Conservation (phyloP, 2,888 invertebrate species). For the Metallyticus violacea region DNA sequence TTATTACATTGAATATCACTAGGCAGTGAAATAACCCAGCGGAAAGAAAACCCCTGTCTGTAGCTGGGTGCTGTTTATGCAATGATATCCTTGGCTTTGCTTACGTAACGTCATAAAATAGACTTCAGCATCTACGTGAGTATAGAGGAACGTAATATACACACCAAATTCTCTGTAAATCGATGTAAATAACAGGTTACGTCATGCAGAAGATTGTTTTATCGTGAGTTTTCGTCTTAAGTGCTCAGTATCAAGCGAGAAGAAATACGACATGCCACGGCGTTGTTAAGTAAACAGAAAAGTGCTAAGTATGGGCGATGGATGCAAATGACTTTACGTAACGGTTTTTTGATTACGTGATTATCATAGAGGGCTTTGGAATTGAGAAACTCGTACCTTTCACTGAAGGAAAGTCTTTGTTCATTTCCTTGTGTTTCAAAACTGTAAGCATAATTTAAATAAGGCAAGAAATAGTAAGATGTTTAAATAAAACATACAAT, state of each 20-base stretch:
- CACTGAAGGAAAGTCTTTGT: too few species aligned
- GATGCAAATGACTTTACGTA: background rate
- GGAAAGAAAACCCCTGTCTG: background rate
- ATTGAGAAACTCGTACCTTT: background rate
- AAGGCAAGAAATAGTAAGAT: too few species aligned
- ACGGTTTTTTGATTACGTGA: background rate
- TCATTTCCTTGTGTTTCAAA: too few species aligned
- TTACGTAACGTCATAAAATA: background rate
- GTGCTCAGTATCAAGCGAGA: background rate
- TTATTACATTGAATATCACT: too few species aligned
- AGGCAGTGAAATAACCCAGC: background rate
- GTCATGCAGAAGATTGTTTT: background rate
- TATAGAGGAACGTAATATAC: background rate
- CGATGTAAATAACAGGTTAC: conserved; percentile 4
- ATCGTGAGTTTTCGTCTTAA: background rate
- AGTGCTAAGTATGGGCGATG: too few species aligned
- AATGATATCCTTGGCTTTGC: background rate
- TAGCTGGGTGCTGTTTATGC: background rate
- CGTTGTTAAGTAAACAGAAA: background rate
- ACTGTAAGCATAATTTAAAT: too few species aligned
- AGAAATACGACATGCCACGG: background rate
- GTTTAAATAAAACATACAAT: too few species aligned
- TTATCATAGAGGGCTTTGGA: background rate
- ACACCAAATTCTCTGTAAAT: background rate
- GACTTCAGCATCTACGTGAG: too few species aligned